Base-by-base conservation (phyloP, 2,113 vertebrate genomes). In the Loxodonta africana region DNA sequence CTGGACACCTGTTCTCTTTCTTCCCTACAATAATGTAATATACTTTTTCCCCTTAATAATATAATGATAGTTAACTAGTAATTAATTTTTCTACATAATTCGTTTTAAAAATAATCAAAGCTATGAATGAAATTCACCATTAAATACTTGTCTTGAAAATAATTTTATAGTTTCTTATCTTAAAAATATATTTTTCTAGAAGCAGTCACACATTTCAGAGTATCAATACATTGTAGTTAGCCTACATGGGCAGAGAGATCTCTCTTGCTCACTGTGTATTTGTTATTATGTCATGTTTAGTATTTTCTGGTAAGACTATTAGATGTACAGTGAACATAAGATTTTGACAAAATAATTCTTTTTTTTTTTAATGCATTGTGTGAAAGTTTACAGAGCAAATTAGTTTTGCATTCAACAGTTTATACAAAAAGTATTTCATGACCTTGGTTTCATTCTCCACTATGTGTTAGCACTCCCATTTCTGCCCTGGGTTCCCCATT, bases 71-170 rank as follows among this genome's bases (percentile, higher is more conserved):
- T 80, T 26, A 86, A 4, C 28, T 94, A 74, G 67, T 92, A 95
- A 60, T 80, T 37, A 91, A 4, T 88, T 89, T 46, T 51, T 81
- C 12, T 53, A 28, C 0, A 67, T 57, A 0, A 91, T 77, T 91
- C 96, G 12, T 77, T 83, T 90, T 92, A 90, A 76, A 62, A 67
- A 20, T 83, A 83, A 78, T 48, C 1, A 88, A n/a, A 86, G 30
- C 12, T 77, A 28, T 80, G 95, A 26, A 74, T 46, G 44, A 74
- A 85, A 84, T 23, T 83, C 37, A 85, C 7, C 60, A 33, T 89
- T 95, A 73, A 95, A 57, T 90, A 9, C 28, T 91, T 92, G 4
- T 51, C 18, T 88, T 95, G n/a, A 94, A 74, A n/a, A 60, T 85
- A 73, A 77, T 78, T 88, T 78, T 71, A 74, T 73, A 88, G 33